Evolutionary conservation across 1,140 invertebrate genomes (phyloP).

Genomic region (Phenacoccus solenopsis): DNA sequence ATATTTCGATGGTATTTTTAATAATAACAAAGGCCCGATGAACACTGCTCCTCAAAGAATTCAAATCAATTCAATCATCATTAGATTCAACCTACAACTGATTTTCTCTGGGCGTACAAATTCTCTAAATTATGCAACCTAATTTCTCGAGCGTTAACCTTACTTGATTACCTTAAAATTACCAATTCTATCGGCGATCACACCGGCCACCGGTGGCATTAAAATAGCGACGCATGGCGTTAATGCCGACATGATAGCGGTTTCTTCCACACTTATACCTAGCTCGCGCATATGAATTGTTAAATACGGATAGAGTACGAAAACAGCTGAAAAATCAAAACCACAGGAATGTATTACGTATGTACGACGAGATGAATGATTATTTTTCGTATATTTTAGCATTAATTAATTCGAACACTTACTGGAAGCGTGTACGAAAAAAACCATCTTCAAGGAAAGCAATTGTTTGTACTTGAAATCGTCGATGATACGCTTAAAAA

Average conservation of each 20-base stretch:
- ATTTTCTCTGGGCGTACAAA: no score
- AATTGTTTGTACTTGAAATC: conserved; percentile 58
- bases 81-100: no score
- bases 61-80: no score
- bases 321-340: conserved; percentile 43
- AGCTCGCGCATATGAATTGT: conserved; percentile 74
- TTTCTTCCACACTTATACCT: conserved; percentile 69
- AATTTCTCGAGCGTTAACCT: no score
- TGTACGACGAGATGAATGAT: no score
- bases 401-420: conserved; percentile 34
- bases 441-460: conserved; percentile 56
- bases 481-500: conserved; percentile 49
- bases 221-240: conserved; percentile 63
- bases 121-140: no score
- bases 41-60: no score
- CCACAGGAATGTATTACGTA: no score
- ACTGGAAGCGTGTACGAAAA: conserved; percentile 66
- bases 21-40: no score
- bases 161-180: conserved; percentile 54
- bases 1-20: no score
- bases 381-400: neutral
- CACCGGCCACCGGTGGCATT: conserved; percentile 62
- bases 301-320: conserved; percentile 67
- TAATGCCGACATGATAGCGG: conserved; percentile 71
- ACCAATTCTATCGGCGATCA: conserved; percentile 63